Evolutionary conservation across 1,140 invertebrate genomes (phyloP), one percentile per base, ranked within the genome.

Genomic region (Nasonia vitripennis): DNA sequence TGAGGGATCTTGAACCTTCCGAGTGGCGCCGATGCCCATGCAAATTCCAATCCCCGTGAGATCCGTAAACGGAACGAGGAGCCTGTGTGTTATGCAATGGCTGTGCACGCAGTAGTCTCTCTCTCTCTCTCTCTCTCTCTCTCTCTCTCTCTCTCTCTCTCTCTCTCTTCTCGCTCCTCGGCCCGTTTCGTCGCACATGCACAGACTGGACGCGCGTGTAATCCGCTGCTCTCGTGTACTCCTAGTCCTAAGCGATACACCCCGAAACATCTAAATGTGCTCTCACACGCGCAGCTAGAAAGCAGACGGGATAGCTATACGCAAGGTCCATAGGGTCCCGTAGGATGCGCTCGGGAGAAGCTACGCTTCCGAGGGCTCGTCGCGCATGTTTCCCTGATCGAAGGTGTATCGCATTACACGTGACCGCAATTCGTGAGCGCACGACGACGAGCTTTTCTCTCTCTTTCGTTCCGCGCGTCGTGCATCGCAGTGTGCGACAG

Each of bases 341-440:
- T 71, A 71, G 68, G 68, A 71, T 34, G 27, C 23, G 27, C 23
- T 1, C 11, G 10, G 9, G 68, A 11, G 23, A 31, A 71, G 20
- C 17, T 34, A 74, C 12, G 37, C 20, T 1, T n/a, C 78, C 55
- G 55, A 62, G 55, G 55, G 55, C 55, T 62, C 20, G 55, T 1
- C 17, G 0, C 7, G 27, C 48, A 92, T 93, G 81, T 74, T 92
- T 62, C 48, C 92, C 92, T 92, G 91, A 81, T 93, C 89, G 81
- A 87, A 85, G 90, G 89, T 92, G 92, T 92, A 92, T 93, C 92
- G 90, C 86, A 87, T 93, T 92, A 92, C 92, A 92, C 92, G 91
- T 92, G 91, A 91, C 77, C 85, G 37, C 77, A 78, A 75, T 73
- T 27, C 70, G 45, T 78, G 45, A 78, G 75, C 11, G 48, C 48